Evolutionary conservation across 2,888 invertebrate genomes (phyloP).

Genomic region (Venusia cambrica): DNA sequence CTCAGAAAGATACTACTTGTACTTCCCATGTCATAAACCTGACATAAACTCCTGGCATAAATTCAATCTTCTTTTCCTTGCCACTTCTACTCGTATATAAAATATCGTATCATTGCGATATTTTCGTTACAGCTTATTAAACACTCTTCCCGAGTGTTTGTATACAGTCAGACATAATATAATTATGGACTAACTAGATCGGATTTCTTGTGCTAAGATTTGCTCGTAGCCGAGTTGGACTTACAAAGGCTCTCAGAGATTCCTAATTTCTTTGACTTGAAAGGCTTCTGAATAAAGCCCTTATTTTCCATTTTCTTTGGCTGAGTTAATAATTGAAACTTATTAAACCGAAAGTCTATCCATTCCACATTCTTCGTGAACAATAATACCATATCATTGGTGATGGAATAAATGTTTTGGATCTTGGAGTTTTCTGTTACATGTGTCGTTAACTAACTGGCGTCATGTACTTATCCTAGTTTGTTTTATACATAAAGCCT

Average conservation of each 20-base stretch:
- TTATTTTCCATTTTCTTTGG: slow-evolving; percentile 11
- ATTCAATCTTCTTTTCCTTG: too few species aligned
- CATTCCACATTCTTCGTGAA: too few species aligned
- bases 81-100: slow-evolving; percentile 9
- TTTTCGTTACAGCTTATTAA: slow-evolving; percentile 28
- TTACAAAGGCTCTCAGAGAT: slow-evolving; percentile 1
- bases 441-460: too few species aligned
- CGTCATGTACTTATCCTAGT: too few species aligned
- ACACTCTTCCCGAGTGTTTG: slow-evolving; percentile 18
- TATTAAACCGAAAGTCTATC: slow-evolving; percentile 9
- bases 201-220: slow-evolving; percentile 2
- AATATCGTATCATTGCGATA: slow-evolving; percentile 24
- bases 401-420: too few species aligned
- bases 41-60: too few species aligned
- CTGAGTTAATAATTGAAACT: slow-evolving; percentile 14
- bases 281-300: slow-evolving; percentile 4
- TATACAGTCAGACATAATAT: slow-evolving; percentile 10
- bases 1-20: too few species aligned
- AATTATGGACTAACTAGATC: slow-evolving; percentile 4
- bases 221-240: slow-evolving; percentile 1
- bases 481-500: too few species aligned
- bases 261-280: slow-evolving; percentile 6
- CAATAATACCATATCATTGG: too few species aligned
- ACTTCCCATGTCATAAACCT: too few species aligned
- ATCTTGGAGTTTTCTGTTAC: too few species aligned